A percentile compares a stretch with the other conserved stretches of the same genome.
Conservation (phyloP, 2,797 vertebrate species). For the Phataginus tricuspis region DNA sequence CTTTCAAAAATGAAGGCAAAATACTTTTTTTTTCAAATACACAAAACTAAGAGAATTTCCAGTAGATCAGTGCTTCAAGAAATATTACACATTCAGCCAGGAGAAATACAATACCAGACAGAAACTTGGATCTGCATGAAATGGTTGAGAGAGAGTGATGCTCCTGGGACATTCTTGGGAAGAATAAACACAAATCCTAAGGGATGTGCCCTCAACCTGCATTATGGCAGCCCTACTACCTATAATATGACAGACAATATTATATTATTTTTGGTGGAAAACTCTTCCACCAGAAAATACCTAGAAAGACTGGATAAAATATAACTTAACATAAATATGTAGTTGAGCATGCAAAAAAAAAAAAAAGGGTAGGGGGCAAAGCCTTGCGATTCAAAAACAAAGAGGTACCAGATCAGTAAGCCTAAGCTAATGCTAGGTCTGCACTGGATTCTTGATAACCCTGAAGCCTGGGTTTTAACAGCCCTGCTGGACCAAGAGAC, state of each 20-base stretch:
- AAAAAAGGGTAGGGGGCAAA: neutral
- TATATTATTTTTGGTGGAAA: neutral
- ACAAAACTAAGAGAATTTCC: neutral
- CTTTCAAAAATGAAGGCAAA: constrained; percentile 36
- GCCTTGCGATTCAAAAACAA: neutral
- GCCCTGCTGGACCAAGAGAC: neutral
- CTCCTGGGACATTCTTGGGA: neutral
- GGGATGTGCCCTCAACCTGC: neutral
- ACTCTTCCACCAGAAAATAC: neutral
- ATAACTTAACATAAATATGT: neutral
- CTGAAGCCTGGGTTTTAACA: neutral
- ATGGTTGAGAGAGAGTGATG: neutral
- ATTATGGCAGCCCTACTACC: neutral
- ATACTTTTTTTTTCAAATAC: neutral
- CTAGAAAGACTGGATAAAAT: constrained; percentile 15
- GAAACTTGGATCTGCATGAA: neutral
- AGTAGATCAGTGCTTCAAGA: neutral
- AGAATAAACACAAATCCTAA: neutral
- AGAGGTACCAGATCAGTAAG: neutral
- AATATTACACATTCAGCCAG: constrained; percentile 34
- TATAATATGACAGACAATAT: neutral
- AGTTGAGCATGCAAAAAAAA: neutral
- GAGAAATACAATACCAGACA: neutral
- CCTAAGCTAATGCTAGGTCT: neutral
- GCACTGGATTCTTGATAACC: neutral